A percentile compares a stretch with the other conserved stretches of the same genome.
phyloP scores from a whole-genome alignment of 30 jellyfish, hydroid and myxozoan species.

The Chironex yamaguchii region DNA sequence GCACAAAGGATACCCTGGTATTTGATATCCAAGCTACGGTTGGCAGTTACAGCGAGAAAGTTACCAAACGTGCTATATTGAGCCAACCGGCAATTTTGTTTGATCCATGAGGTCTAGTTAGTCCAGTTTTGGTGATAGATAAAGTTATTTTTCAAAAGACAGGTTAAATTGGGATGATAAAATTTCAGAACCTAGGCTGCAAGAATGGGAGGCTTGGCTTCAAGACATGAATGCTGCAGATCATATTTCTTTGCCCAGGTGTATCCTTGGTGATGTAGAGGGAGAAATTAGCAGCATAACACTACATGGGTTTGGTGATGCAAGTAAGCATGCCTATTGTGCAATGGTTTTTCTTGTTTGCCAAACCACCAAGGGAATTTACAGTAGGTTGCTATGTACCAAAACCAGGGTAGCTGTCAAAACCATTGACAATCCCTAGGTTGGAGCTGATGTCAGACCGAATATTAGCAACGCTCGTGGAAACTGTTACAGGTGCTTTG shows the following conservation, averaged over 20 bases:
- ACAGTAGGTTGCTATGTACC: neutral
- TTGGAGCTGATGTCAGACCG: slow-evolving; percentile 14
- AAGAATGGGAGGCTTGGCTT: slow-evolving; percentile 15
- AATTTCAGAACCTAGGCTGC: neutral
- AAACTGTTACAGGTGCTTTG: neutral
- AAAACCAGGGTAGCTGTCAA: slow-evolving; percentile 16
- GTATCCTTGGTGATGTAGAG: neutral
- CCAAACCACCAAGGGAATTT: neutral
- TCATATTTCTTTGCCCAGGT: slow-evolving; percentile 1
- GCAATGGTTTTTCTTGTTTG: slow-evolving; percentile 10
- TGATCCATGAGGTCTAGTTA: slow-evolving; percentile 34
- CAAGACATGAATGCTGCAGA: neutral
- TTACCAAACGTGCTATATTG: slow-evolving; percentile 3
- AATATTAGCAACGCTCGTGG: slow-evolving; percentile 2
- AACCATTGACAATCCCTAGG: slow-evolving; percentile 10
- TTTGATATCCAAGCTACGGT: neutral
- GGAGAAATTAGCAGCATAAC: neutral
- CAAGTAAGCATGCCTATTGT: slow-evolving; percentile 21
- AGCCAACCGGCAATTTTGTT: slow-evolving; percentile 17
- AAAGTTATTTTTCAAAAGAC: slow-evolving; percentile 26
- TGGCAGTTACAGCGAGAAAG: neutral
- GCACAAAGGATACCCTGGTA: neutral
- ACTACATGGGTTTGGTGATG: slow-evolving; percentile 8
- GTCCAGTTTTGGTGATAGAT: slow-evolving; percentile 26
- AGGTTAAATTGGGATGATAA: slow-evolving; percentile 62